Base-by-base conservation (phyloP, 2,113 vertebrate genomes). In the Chamaetylas fuelleborni region DNA sequence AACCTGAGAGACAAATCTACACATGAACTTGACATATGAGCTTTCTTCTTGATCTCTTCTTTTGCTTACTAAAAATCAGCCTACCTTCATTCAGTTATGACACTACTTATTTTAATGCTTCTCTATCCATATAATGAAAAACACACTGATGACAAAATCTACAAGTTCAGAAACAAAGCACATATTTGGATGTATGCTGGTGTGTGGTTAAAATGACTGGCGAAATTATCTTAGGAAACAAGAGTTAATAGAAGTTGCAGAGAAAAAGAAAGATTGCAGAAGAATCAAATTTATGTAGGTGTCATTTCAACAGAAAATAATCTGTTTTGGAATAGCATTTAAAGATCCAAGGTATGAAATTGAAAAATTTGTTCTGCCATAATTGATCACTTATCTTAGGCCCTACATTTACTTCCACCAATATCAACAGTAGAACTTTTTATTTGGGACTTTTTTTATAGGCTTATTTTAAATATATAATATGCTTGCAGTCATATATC, bases 31-130 rank as follows among this genome's bases (percentile, higher is more conserved):
- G 13, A 33, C 1, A 7, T 66, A 66, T 69, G 5, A 61, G 12
- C 2, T 19, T 6, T 53, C 45, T 62, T 25, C 26, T 29, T 6
- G 4, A 23, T 26, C 16, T 26, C 2, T 1, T 2, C 9, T 23
- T 40, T 61, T 34, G 14, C 23, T 16, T 19, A 1, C 3, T 11
- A 4, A 2, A 70, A 71, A 53, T 26, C 19, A 14, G 34, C 6
- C 4, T 43, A 2, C 11, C 5, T 34, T 86, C 5, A 31, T 29
- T 29, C 31, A 33, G 11, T 80, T 56, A 60, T 24, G 53, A 38
- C 16, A 45, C 7, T 77, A 20, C 5, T 58, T 66, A 31, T 72
- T 86, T 72, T 86, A 61, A 33, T 1, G 9, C 3, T 61, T 60
- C 6, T 31, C 22, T 29, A 31, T 38, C 16, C 2, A 22, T 64